phyloP scores from a whole-genome alignment of 2,888 invertebrate species.

The Oligia strigilis region DNA sequence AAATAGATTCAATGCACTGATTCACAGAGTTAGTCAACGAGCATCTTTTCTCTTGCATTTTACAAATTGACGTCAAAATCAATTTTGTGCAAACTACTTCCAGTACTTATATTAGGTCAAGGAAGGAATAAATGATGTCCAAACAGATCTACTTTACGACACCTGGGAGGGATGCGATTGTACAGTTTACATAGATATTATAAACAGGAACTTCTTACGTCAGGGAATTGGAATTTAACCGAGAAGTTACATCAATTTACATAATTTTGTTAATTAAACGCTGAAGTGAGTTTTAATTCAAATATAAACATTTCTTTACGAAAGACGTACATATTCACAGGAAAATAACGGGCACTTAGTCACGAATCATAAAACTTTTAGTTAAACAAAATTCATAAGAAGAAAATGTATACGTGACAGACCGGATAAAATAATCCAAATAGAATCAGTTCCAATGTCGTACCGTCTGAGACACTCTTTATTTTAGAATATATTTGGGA shows the following conservation, averaged over 20 bases:
- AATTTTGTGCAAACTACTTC: conserved; percentile 71
- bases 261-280: conserved; percentile 17
- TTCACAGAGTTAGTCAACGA: conserved; percentile 70
- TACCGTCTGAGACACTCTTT: conserved; percentile 71
- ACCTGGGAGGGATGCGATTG: conserved; percentile 48
- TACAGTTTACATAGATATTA: conserved; percentile 49
- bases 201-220: conserved; percentile 57
- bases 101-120: conserved; percentile 70
- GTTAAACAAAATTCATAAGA: conserved; percentile 46
- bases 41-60: conserved; percentile 76
- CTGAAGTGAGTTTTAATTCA: conserved; percentile 24
- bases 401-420: conserved; percentile 69
- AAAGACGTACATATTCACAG: conserved; percentile 26
- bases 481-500: conserved; percentile 81
- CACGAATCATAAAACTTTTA: conserved; percentile 56
- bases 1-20: conserved; percentile 74
- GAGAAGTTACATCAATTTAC: conserved; percentile 35
- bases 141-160: conserved; percentile 46
- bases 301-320: conserved; percentile 37
- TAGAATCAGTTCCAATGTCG: conserved; percentile 74
- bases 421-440: conserved; percentile 78
- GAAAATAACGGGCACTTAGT: conserved; percentile 54
- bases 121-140: conserved; percentile 56
- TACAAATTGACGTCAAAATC: conserved; percentile 81
- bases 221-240: conserved; percentile 42